phyloP scores from a whole-genome alignment of 2,888 invertebrate species.

The Polydesmus complanatus region DNA sequence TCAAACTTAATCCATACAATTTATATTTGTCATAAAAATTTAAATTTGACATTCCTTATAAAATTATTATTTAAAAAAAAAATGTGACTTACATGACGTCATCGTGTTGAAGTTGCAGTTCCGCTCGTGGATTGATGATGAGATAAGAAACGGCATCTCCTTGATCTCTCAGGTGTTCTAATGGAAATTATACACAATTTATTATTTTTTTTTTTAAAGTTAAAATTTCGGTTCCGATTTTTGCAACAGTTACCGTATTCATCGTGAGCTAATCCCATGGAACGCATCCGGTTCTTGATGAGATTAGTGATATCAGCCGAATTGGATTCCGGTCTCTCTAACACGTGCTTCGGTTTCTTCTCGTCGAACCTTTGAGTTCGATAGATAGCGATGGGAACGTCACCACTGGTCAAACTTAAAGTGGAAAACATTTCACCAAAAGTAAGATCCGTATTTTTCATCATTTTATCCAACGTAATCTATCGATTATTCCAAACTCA shows the following conservation, averaged over 20 bases:
- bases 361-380: background rate
- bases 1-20: too few species aligned
- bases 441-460: background rate
- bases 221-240: background rate
- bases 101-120: background rate
- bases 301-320: slow-evolving; percentile 6
- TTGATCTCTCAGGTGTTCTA: background rate
- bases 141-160: background rate
- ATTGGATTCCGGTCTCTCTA: background rate
- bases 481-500: background rate
- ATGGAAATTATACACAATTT: background rate
- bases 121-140: slow-evolving; percentile 6
- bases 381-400: background rate
- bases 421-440: background rate
- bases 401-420: background rate
- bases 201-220: background rate
- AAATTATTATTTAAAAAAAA: too few species aligned
- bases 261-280: slow-evolving; percentile 3
- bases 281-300: slow-evolving; percentile 6
- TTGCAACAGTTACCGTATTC: slow-evolving; percentile 2
- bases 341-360: background rate
- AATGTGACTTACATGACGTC: slow-evolving; percentile 5
- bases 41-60: too few species aligned
- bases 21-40: too few species aligned
- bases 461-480: background rate